Base-by-base conservation (phyloP, 2,888 invertebrate species). In the Rhagium mordax region DNA sequence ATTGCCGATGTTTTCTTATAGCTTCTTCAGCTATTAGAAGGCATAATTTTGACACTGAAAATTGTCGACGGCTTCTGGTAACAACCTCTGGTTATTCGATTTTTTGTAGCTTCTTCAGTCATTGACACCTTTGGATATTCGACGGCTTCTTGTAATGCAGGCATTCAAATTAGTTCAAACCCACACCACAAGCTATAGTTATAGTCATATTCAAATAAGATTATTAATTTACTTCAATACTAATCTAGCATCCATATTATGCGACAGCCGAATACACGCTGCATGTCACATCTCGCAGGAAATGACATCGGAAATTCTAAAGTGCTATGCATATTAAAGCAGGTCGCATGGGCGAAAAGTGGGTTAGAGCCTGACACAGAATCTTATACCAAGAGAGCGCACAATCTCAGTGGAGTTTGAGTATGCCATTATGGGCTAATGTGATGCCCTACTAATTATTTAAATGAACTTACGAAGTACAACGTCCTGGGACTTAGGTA, bases 371-470 rank as follows among this genome's bases (percentile, higher is more conserved):
- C 13, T 2, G 29, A 10, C 5, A 6, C 27, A 57, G 29, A 57
- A 57, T 57, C 57, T 29, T 29, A 16, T 16, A 27, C n/a, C 13
- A 13, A 41, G 41, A 51, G 6, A 18, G 18, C 18, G 16, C 57
- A 13, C 21, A 13, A 1, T n/a, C 24, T 29, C 15, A 1, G 24
- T 16, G 0, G 8, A 16, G 16, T 10, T 16, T 57, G 57, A 24
- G 57, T 15, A 24, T 57, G 49, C 72, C 51, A 69, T 72, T 62
- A 69, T 49, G 59, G 24, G 47, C 65, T 60, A 53, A 72, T 61
- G 67, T 66, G 55, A 72, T 67, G 68, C 47, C 69, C 55, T 64
- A 64, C 68, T 72, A 64, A 72, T 69, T 72, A 69, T 69, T 72
- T 53, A 57, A 69, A 72, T 57, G 62, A 72, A 72, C 61, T 61